Base-by-base conservation (phyloP, 2,113 vertebrate species). In the Lasiurus borealis region DNA sequence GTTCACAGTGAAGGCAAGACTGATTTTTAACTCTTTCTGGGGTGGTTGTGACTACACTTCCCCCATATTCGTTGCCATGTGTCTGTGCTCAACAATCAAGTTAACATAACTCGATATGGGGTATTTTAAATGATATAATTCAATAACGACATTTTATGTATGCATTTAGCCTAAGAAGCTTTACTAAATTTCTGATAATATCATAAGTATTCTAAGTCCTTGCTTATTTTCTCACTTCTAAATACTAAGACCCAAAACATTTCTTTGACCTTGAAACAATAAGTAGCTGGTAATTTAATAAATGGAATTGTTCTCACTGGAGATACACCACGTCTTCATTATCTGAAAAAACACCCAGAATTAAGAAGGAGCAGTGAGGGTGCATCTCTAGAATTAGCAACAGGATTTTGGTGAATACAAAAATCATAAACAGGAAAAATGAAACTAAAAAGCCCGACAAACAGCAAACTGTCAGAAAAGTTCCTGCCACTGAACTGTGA, bases 371-470 rank as follows among this genome's bases (percentile, higher is more conserved):
- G 75, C 4, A n/a, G 36, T 12, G 2, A 77, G 52, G 57, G 66
- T 8, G 4, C 9, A 4, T 29, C 48, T 23, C 57, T 66, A 31
- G 54, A 31, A 83, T 40, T 10, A 27, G 46, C 52, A 50, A 34
- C 8, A 11, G 73, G 14, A 23, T 93, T 52, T 84, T 44, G 46
- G 66, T 44, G 34, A 62, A 50, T 19, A 11, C 36, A 69, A 86
- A 86, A 81, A 15, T 54, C 50, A 10, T 2, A 85, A 75, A 81
- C 21, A 52, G 64, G 48, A 44, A 95, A 97, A 93, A 84, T 29
- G 72, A 95, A 96, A 88, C 59, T 34, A n/a, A 93, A 88, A 90
- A 44, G 40, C 14, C 34, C 77, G 31, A 36, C 23, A 54, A 64
- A 52, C 27, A 36, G 90, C 19, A 19, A 68, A 10, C 23, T 15